phyloP scores from a whole-genome alignment of 2,113 vertebrate species.

The Cyanocitta stelleri region DNA sequence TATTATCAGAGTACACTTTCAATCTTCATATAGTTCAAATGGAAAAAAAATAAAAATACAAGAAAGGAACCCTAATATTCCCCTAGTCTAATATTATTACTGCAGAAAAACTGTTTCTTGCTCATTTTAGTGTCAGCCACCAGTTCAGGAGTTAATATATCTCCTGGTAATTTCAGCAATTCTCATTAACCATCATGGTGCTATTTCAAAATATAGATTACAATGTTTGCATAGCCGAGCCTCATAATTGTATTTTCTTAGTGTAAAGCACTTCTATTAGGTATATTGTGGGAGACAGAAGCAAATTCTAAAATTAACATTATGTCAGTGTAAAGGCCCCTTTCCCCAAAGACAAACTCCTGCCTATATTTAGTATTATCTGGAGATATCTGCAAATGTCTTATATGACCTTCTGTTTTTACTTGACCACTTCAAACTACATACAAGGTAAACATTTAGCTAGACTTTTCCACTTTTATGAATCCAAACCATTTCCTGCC shows the following conservation, averaged over 20 bases:
- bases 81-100: neutral
- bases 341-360: neutral
- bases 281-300: neutral
- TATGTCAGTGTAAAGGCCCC: neutral
- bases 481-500: slow-evolving; percentile 49
- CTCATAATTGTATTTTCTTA: neutral
- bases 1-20: neutral
- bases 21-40: neutral
- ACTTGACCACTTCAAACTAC: slow-evolving; percentile 54
- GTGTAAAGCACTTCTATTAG: neutral
- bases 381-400: slow-evolving; percentile 70
- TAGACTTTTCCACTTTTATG: slow-evolving; percentile 38
- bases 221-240: neutral
- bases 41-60: neutral
- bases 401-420: slow-evolving; percentile 62
- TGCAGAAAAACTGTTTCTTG: neutral
- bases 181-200: neutral
- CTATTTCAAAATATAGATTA: neutral
- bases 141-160: neutral
- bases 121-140: neutral
- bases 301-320: slow-evolving; percentile 20
- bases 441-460: slow-evolving; percentile 62
- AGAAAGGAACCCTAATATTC: neutral
- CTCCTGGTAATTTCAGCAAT: neutral
- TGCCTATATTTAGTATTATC: slow-evolving; percentile 54